These are phyloP conservation scores for Apamea anceps DNA, from an alignment of 2,888 invertebrate species.

Conservation along the genomic window DNA sequence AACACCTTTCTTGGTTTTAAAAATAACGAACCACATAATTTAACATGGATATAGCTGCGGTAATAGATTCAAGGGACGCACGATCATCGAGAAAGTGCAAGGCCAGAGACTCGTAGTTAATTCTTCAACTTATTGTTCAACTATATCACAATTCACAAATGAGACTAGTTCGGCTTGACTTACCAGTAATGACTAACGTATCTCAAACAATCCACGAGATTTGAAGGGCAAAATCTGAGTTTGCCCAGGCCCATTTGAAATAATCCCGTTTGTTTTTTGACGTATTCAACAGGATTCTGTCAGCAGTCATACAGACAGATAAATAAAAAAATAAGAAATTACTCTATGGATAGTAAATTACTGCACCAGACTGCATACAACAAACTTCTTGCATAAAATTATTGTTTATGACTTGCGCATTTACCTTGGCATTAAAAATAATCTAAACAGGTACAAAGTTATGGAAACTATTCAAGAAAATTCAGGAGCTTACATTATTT, in stretches of 20 bases:
- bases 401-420: slow-evolving; percentile 24
- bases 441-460: background rate
- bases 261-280: background rate
- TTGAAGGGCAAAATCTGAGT: background rate
- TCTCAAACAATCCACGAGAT: slow-evolving; percentile 1
- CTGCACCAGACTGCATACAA: background rate
- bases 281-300: background rate
- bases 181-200: slow-evolving; percentile 10
- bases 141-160: slow-evolving; percentile 19
- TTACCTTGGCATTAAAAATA: slow-evolving; percentile 17
- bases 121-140: slow-evolving; percentile 17
- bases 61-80: slow-evolving; percentile 64
- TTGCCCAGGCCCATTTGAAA: background rate
- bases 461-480: slow-evolving; percentile 1
- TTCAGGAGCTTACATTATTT: background rate
- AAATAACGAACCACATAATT: slow-evolving; percentile 58
- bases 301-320: background rate
- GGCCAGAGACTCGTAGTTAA: slow-evolving; percentile 54
- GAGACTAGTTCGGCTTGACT: slow-evolving; percentile 20
- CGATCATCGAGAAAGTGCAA: slow-evolving; percentile 69
- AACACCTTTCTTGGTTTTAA: slow-evolving; percentile 32
- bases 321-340: background rate
- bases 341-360: slow-evolving; percentile 13
- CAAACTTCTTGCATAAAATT: slow-evolving; percentile 32
- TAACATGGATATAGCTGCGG: slow-evolving; percentile 47